These are phyloP conservation scores for Agriotes lineatus DNA, from an alignment of 2,888 invertebrate genomes.

Conservation along the genomic window DNA sequence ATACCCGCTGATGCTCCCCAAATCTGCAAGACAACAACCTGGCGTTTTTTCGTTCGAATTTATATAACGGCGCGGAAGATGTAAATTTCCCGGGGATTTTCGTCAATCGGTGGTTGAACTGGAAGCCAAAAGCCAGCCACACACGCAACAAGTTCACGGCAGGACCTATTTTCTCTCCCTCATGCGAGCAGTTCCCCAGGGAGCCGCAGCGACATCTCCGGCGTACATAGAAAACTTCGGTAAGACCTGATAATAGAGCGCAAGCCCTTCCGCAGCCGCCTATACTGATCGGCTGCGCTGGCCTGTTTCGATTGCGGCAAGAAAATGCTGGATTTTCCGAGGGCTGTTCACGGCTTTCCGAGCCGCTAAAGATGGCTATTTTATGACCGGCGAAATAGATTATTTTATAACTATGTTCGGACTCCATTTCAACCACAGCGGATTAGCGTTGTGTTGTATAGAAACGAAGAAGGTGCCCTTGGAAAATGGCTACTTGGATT, in stretches of 20 bases:
- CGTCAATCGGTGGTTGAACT: constrained; percentile 1
- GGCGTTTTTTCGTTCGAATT: constrained; percentile 6
- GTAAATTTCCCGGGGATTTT: constrained; percentile 10
- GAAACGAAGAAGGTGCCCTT: too few species aligned
- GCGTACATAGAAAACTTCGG: constrained; percentile 10
- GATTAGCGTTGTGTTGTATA: too few species aligned
- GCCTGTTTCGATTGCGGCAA: neutral
- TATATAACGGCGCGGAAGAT: neutral
- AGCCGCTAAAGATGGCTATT: too few species aligned
- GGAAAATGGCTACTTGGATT: too few species aligned
- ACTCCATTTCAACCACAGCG: too few species aligned
- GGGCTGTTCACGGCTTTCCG: too few species aligned
- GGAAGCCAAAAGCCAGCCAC: constrained; percentile 4
- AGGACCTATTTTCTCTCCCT: constrained; percentile 11
- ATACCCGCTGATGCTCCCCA: neutral
- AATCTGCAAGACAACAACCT: neutral
- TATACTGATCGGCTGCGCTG: constrained; percentile 2
- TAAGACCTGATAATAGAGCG: constrained; percentile 14
- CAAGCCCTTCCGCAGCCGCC: neutral
- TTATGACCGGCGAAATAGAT: too few species aligned
- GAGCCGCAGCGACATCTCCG: constrained; percentile 13
- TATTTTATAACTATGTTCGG: too few species aligned
- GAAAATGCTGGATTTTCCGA: too few species aligned
- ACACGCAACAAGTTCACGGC: constrained; percentile 14
- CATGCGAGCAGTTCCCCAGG: neutral